Base-by-base conservation (phyloP, 2,113 vertebrate genomes). In the Agapornis roseicollis region DNA sequence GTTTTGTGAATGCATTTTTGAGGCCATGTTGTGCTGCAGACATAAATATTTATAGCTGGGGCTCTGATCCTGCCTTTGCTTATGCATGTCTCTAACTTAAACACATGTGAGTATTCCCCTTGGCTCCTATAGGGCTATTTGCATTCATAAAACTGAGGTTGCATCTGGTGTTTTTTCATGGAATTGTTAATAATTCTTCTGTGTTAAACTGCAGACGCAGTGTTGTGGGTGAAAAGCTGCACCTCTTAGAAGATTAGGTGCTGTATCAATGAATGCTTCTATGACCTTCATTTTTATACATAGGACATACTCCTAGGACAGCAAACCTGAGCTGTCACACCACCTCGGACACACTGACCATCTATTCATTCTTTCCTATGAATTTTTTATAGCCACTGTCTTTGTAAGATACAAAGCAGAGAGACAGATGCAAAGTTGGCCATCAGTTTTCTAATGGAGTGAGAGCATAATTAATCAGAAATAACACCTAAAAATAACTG, bases 391-490 rank as follows among this genome's bases (percentile, higher is more conserved):
- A 46, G 63, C 77, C 24, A 4, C 64, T 39, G 74, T 93, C 93
- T 96, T 70, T 96, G 96, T 96, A 94, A 90, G 92, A 87, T 42
- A 72, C 25, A 83, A 88, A 78, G 85, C 42, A 94, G 76, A 89
- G 83, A 95, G 85, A 95, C 95, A 96, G 84, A 78, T 90, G 88
- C 81, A 94, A 89, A 92, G 53, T 89, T 96, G 42, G 84, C 81
- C 88, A 88, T 81, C 70, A 93, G 95, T 91, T 85, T 92, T 96
- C 94, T 96, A 94, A 93, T 95, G 93, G 93, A 93, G 94, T 17
- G 20, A 90, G 88, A 97, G 93, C 93, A 96, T 95, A 95, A 95
- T 96, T 97, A 97, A 97, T 96, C 93, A 94, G 97, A 96, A 96
- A 94, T 91, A 96, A 95, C 95, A 96, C 96, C 97, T 96, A 78